Base-by-base conservation (phyloP, 2,797 vertebrate species). In the Acrossocheilus fasciatus region DNA sequence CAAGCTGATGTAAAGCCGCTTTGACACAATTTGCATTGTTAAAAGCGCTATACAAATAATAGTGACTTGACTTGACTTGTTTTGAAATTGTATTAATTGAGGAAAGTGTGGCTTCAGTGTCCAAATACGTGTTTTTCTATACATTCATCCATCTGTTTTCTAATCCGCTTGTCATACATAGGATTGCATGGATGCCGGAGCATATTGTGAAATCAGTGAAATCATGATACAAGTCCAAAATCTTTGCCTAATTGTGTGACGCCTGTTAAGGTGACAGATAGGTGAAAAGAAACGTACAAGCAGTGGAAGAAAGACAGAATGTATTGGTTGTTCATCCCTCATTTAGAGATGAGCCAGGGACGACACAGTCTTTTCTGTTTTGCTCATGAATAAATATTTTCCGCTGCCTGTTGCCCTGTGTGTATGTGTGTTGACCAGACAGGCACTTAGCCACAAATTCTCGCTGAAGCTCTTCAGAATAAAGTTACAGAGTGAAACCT, bases 341-440 rank as follows among this genome's bases (percentile, higher is more conserved):
- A 30, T 45, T 64, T 18, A 85, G 87, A 87, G 89, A 86, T 17
- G 81, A 59, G 79, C 84, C 85, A 87, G 69, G 34, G 45, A 89
- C 79, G 77, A 85, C 59, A 54, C 45, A 88, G 78, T 9, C 88
- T 83, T 17, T 82, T 82, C 86, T 84, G 52, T 81, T 50, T 47
- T 81, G 79, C 82, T 88, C 26, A 72, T 82, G 83, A 90, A 93
- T 93, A 93, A 93, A 95, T 94, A 94, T 94, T 94, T 93, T 90
- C 81, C n/a, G 89, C 83, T 18, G 85, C 91, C 91, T 84, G 72
- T 8, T 52, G 85, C 23, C 36, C 20, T 90, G 10, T 77, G 34
- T 18, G n/a, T 34, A 54, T 20, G 34, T n/a, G 36, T 68, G 50
- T 84, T 47, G 70, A 52, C 47, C 54, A 64, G 62, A 39, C 72